phyloP scores from a whole-genome alignment of 2,797 vertebrate genomes.

The Cirrhinus molitorella region DNA sequence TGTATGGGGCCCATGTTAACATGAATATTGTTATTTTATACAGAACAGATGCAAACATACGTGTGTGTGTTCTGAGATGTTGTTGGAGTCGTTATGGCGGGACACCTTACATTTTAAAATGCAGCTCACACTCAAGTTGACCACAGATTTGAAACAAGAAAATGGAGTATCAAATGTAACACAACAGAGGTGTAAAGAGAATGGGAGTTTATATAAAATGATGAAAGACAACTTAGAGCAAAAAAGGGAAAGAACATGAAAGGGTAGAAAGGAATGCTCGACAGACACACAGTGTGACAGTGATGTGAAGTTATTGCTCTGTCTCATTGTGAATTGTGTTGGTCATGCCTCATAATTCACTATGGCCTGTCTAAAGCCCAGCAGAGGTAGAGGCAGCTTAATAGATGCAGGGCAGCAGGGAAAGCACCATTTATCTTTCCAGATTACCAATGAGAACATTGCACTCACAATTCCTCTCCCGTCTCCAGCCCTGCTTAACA shows the following conservation, averaged over 20 bases:
- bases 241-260: conserved; percentile 28
- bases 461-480: conserved; percentile 6
- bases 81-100: conserved; percentile 57
- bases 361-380: conserved; percentile 44
- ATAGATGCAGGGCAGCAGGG: conserved; percentile 46
- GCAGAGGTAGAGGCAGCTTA: conserved; percentile 36
- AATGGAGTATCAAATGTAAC: neutral
- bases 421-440: conserved; percentile 34
- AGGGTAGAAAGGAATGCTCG: conserved; percentile 23
- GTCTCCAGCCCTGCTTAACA: neutral
- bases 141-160: conserved; percentile 47
- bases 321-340: conserved; percentile 46
- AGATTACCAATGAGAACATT: conserved; percentile 21
- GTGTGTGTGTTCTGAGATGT: conserved; percentile 48
- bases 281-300: conserved; percentile 27
- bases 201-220: conserved; percentile 5
- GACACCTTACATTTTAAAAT: conserved; percentile 73
- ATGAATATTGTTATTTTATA: neutral
- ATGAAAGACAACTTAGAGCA: conserved; percentile 23
- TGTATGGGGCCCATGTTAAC: neutral
- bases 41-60: neutral
- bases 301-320: conserved; percentile 46
- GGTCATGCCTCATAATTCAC: conserved; percentile 49
- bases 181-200: conserved; percentile 48
- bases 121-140: conserved; percentile 72